phyloP scores from a whole-genome alignment of 2,113 vertebrate genomes.

The Hiodon alosoides region DNA sequence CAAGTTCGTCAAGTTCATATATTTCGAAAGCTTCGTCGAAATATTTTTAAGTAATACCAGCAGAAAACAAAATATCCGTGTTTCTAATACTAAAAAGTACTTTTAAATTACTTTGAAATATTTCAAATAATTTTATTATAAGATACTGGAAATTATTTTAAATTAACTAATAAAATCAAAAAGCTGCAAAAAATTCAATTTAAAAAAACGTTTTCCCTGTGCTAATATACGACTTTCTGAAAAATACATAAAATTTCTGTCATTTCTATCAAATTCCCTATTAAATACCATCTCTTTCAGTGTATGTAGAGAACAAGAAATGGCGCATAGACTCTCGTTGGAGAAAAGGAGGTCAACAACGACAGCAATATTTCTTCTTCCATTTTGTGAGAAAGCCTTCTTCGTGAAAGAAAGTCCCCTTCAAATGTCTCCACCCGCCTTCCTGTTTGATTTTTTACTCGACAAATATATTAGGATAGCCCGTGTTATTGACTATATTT shows the following conservation, averaged over 20 bases:
- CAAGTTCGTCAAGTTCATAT: constrained; percentile 37
- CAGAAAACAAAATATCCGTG: background rate
- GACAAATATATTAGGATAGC: constrained; percentile 46
- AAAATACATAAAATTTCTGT: background rate
- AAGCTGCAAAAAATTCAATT: constrained; percentile 5
- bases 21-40: background rate
- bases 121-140: too few species aligned
- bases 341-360: constrained; percentile 77
- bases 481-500: constrained; percentile 55
- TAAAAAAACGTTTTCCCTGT: background rate
- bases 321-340: constrained; percentile 69
- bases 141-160: background rate
- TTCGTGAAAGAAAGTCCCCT: constrained; percentile 80
- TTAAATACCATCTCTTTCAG: constrained; percentile 23
- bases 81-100: background rate
- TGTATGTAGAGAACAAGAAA: constrained; percentile 46
- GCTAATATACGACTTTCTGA: background rate
- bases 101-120: background rate
- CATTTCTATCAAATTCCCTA: constrained; percentile 12
- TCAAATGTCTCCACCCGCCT: constrained; percentile 72
- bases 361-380: constrained; percentile 80
- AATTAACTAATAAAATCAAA: constrained; percentile 17
- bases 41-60: background rate
- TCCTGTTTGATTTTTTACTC: constrained; percentile 57
- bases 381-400: constrained; percentile 80